Percentiles rank a stretch among this genome's conserved stretches.
Conservation (phyloP, 2,797 vertebrate genomes). For the Balearica regulorum region DNA sequence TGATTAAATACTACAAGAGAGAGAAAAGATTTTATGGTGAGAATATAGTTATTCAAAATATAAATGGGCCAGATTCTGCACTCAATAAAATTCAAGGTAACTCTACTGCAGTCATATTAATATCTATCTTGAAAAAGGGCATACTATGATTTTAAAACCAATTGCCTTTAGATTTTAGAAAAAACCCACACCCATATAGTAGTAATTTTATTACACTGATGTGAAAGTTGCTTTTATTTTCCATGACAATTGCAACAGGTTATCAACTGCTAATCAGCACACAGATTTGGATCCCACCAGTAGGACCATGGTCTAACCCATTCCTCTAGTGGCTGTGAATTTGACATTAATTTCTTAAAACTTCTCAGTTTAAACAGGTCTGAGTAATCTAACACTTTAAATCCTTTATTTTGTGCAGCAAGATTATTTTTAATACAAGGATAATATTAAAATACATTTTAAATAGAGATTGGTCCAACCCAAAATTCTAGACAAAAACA, state of each 20-base stretch:
- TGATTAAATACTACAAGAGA: slow-evolving; percentile 92
- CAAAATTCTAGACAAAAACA: not conserved
- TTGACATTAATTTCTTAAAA: not conserved
- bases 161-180: not conserved
- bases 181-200: not conserved
- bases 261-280: not conserved
- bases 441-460: not conserved
- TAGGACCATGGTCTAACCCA: not conserved
- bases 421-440: not conserved
- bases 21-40: slow-evolving; percentile 57
- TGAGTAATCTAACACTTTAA: not conserved
- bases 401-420: not conserved
- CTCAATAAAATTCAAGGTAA: not conserved
- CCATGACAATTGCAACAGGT: not conserved
- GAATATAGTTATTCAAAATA: slow-evolving; percentile 34
- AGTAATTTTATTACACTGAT: not conserved
- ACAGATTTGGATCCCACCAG: not conserved
- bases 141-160: not conserved
- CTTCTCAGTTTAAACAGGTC: not conserved
- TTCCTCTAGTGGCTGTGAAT: not conserved
- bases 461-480: not conserved
- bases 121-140: not conserved
- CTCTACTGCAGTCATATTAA: not conserved
- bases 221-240: not conserved
- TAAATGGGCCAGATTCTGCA: not conserved